Evolutionary conservation across 2,797 vertebrate species (phyloP), one percentile per base, ranked within the genome.

Genomic region (Cyprinella venusta): DNA sequence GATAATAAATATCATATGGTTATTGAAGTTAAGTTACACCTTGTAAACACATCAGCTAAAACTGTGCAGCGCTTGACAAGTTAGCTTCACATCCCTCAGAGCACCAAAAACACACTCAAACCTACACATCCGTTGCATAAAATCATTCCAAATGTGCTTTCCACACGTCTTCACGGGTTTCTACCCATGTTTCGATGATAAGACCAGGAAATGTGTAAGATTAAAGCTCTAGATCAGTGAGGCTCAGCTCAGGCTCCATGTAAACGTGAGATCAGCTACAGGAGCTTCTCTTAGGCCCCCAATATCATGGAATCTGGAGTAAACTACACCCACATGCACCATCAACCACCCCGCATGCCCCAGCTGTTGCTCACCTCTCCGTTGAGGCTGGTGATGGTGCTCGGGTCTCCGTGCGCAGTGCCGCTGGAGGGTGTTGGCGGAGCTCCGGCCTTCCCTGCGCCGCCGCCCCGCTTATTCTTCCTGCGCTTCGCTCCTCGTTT

Each of bases 381-480:
- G 84, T 94, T 94, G 2, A 95, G 87, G 84, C 91, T 91, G 48
- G 92, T 26, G 81, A 93, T 89, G 67, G 92, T 89, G 10, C 91
- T 93, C 0, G 90, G 81, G 78, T 87, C 93, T 85, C 92, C 90
- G 80, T 16, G 91, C 76, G 89, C 92, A 61, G 87, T 63, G 84
- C 87, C 88, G 86, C 92, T 93, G 42, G 94, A 90, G 93, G 93
- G 96, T 95, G 93, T 93, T 86, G 90, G 93, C 89, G 88, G 93
- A 90, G 93, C 94, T 89, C 95, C 96, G 91, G 95, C 94, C 91
- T 96, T 93, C 89, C 94, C 95, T 81, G 86, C 77, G 94, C 94
- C 95, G 93, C 96, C 96, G 94, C 97, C 97, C 92, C 97, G 96
- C 96, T 98, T 98, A 94, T 97, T 97, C 96, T 98, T 98, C 95